Conservation (phyloP, 2,888 invertebrate genomes). For the Erpobdella octoculata region DNA sequence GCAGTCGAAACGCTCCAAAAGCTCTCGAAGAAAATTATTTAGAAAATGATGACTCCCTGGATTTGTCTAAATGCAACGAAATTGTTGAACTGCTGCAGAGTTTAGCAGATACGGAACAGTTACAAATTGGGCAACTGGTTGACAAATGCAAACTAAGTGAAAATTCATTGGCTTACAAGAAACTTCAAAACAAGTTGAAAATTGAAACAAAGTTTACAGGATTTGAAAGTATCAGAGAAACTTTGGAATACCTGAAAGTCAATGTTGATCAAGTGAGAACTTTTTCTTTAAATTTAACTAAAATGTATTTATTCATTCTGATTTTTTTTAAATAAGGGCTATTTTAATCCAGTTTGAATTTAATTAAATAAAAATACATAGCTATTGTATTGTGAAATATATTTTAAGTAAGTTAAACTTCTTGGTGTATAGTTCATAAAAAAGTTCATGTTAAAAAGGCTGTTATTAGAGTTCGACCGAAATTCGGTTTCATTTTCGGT, state of each 20-base stretch:
- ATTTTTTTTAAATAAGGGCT: no score
- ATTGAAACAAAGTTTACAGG: slow-evolving; percentile 16
- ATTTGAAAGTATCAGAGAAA: slow-evolving; percentile 21
- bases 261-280: slow-evolving; percentile 9
- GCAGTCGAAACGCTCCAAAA: neutral
- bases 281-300: neutral
- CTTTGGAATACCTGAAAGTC: slow-evolving; percentile 17
- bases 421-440: no score
- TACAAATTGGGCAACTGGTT: neutral
- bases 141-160: neutral
- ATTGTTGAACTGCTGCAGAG: neutral
- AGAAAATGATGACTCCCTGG: neutral
- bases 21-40: neutral
- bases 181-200: neutral
- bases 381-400: neutral
- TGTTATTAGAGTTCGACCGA: no score
- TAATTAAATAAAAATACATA: neutral
- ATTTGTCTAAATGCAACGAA: neutral
- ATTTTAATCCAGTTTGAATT: neutral
- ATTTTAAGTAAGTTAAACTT: neutral
- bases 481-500: no score
- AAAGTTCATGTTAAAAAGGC: no score
- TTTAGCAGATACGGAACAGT: neutral
- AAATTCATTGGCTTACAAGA: neutral
- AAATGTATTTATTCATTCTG: no score